phyloP scores from a whole-genome alignment of 2,113 vertebrate genomes.

The Sarotherodon lohbergeri region DNA sequence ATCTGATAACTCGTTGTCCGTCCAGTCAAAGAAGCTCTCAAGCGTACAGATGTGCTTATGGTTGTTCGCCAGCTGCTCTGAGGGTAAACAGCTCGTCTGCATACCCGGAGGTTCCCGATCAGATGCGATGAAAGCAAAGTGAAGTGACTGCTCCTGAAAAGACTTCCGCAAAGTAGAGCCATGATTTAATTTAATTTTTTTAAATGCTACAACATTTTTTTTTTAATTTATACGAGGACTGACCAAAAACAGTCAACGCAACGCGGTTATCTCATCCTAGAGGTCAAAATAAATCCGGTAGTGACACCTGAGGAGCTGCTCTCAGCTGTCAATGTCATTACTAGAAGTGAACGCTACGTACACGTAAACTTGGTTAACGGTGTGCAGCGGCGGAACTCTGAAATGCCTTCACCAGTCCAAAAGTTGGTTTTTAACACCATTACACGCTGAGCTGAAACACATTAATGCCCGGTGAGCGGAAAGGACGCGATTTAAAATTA shows the following conservation, averaged over 20 bases:
- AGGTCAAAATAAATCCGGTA: background rate
- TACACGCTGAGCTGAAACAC: background rate
- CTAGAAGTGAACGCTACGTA: background rate
- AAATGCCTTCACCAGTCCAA: background rate
- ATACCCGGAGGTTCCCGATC: background rate
- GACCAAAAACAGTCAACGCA: background rate
- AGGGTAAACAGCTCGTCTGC: background rate
- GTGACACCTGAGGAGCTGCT: background rate
- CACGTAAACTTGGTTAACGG: background rate
- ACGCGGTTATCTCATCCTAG: background rate
- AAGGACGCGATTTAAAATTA: background rate
- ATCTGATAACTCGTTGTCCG: background rate
- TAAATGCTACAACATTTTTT: background rate
- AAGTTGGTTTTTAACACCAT: background rate
- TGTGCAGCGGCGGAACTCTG: background rate
- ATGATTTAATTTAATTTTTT: background rate
- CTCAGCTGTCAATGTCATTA: constrained; percentile 23
- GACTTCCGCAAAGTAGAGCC: background rate
- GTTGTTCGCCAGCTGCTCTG: background rate
- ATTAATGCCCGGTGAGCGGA: background rate
- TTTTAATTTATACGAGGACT: background rate
- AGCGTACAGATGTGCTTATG: background rate
- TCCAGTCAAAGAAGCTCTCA: background rate
- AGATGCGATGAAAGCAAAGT: background rate
- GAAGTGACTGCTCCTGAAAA: background rate